Evolutionary conservation across 2,797 vertebrate genomes (phyloP), one percentile per base, ranked within the genome.

Genomic region (Megaceryle alcyon): DNA sequence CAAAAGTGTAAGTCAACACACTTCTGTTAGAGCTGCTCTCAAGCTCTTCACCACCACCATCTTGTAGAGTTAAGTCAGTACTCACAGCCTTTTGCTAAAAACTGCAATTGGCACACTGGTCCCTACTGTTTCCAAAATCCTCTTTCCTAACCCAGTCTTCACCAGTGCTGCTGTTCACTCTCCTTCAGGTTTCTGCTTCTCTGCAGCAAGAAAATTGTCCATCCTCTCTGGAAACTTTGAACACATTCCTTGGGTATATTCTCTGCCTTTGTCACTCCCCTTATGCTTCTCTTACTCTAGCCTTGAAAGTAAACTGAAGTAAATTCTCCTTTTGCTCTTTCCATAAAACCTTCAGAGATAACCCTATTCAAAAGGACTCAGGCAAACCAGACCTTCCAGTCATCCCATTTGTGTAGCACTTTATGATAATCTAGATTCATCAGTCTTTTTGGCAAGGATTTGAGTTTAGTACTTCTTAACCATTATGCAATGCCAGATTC

Each of bases 341-440:
- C 61, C 41, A 29, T 14, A 66, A 86, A 80, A 23, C 37, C 56
- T 87, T 46, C 69, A 22, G 68, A 80, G 75, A 75, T 12, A 20
- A 9, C 35, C 54, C 59, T 31, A 1, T n/a, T 75, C 43, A 66
- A 80, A 92, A 60, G 29, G 28, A 14, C 64, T 68, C 26, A 60
- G 48, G 39, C 23, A 91, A 72, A 90, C 66, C 80, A 94, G 93
- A 90, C 61, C 69, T 81, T 70, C 88, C 88, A 87, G 83, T 54
- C 73, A 51, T 5, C 51, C 54, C 71, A 72, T 46, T 35, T 48
- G 48, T 13, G 56, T 2, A 53, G 63, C 73, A 72, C 64, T 61
- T 71, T 7, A 70, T 33, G 54, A 5, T 68, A 89, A 80, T 26
- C 68, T 28, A 78, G 41, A 57, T 31, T 59, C 5, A 1, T 29